phyloP scores from a whole-genome alignment of 2,113 vertebrate species.

The Anhinga anhinga region DNA sequence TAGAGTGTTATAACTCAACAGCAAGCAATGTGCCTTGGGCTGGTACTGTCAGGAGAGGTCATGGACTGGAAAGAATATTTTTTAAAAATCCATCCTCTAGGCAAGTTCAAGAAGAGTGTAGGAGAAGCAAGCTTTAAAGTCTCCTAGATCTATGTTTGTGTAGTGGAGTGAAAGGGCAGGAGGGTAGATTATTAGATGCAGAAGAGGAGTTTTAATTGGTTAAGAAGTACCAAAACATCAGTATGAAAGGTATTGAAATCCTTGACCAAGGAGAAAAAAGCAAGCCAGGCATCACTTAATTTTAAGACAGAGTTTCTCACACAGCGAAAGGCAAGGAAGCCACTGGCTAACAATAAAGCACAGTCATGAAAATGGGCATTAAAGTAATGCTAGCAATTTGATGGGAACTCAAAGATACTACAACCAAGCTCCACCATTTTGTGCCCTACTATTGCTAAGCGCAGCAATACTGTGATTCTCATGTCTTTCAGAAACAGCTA shows the following conservation, averaged over 20 bases:
- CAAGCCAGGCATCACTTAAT: neutral
- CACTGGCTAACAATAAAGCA: neutral
- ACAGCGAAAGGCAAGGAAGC: neutral
- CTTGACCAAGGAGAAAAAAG: neutral
- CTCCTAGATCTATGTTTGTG: neutral
- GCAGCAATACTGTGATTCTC: neutral
- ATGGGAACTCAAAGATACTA: neutral
- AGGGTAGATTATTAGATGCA: neutral
- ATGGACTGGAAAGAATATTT: neutral
- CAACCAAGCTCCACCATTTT: neutral
- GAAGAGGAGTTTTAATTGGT: neutral
- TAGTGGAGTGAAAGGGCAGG: neutral
- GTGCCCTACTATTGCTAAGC: neutral
- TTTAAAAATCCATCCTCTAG: neutral
- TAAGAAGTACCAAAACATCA: neutral
- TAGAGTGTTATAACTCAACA: conserved; percentile 11
- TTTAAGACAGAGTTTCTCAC: neutral
- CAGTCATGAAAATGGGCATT: neutral
- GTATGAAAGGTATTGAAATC: neutral
- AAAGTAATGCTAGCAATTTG: neutral
- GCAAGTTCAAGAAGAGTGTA: neutral
- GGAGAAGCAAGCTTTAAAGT: neutral
- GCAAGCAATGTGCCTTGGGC: conserved; percentile 24
- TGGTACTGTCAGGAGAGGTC: conserved; percentile 18
- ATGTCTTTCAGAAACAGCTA: neutral